Conservation (phyloP, 23 tunicate species). For the Halocynthia roretzi region DNA sequence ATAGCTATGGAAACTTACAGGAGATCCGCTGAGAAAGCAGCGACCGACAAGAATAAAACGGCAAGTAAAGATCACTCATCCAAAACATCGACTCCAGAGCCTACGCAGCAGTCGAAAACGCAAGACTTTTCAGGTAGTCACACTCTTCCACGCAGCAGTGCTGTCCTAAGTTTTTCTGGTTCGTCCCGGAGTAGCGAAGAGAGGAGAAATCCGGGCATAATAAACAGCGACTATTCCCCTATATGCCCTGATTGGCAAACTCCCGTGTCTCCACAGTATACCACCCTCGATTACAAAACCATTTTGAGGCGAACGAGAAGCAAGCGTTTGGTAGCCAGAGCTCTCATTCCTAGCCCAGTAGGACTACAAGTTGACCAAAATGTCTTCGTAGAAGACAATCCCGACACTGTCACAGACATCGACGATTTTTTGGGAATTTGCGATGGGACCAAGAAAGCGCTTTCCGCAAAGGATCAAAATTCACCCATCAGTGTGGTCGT, state of each 20-base stretch:
- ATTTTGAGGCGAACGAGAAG: conserved; percentile 25
- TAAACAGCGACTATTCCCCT: too few relatives aligned
- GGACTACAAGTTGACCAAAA: neutral
- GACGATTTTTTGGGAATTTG: conserved; percentile 40
- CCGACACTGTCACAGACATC: conserved; percentile 75
- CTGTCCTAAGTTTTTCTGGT: conserved; percentile 7
- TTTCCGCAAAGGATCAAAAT: too few relatives aligned
- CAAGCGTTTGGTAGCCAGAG: conserved; percentile 8
- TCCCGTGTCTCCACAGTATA: neutral
- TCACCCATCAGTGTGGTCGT: too few relatives aligned
- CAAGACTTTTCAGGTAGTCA: neutral
- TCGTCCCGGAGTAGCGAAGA: neutral
- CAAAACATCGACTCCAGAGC: neutral
- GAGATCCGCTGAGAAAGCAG: conserved; percentile 31
- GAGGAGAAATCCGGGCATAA: too few relatives aligned
- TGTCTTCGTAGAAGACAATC: conserved; percentile 35
- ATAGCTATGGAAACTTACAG: conserved; percentile 79
- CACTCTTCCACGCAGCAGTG: conserved; percentile 2
- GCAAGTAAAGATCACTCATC: neutral
- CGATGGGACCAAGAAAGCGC: too few relatives aligned
- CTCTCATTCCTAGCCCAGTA: neutral
- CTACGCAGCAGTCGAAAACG: conserved; percentile 1
- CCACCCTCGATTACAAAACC: conserved; percentile 50
- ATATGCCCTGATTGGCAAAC: neutral
- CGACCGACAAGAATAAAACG: neutral